A percentile compares a stretch with the other conserved stretches of the same genome.
phyloP scores from a whole-genome alignment of 2,113 vertebrate genomes.

The Pardalotus punctatus region DNA sequence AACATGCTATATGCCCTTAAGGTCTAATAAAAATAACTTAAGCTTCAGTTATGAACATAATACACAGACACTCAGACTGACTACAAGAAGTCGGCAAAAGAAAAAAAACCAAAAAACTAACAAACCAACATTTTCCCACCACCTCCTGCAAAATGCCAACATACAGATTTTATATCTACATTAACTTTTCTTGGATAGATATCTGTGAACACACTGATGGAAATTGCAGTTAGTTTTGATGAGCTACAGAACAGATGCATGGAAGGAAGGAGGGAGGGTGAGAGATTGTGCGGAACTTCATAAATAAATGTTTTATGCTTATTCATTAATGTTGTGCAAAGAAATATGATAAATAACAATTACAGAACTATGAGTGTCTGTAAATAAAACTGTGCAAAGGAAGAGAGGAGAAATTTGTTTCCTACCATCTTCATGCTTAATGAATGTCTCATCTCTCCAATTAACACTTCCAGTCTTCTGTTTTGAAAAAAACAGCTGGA shows the following conservation, averaged over 20 bases:
- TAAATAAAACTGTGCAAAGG: neutral
- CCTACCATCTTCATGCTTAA: neutral
- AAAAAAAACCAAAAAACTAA: neutral
- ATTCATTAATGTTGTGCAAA: neutral
- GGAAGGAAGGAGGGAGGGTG: neutral
- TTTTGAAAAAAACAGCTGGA: neutral
- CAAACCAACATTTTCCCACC: neutral
- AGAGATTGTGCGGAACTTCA: neutral
- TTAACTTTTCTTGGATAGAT: neutral
- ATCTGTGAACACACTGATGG: neutral
- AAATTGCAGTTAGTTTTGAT: neutral
- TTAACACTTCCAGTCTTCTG: neutral
- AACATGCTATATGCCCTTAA: neutral
- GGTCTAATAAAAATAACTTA: neutral
- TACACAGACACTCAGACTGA: neutral
- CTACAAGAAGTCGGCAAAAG: neutral
- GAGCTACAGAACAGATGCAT: neutral
- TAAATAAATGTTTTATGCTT: neutral
- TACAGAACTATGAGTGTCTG: neutral
- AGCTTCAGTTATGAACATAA: neutral
- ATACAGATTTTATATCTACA: neutral
- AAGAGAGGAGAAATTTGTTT: neutral
- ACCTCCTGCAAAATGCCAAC: neutral
- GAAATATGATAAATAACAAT: constrained; percentile 20
- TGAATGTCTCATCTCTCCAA: neutral